Percentiles rank a stretch among this genome's conserved stretches.
Conservation (phyloP, 2,113 vertebrate species). For the Myotis brandtii region DNA sequence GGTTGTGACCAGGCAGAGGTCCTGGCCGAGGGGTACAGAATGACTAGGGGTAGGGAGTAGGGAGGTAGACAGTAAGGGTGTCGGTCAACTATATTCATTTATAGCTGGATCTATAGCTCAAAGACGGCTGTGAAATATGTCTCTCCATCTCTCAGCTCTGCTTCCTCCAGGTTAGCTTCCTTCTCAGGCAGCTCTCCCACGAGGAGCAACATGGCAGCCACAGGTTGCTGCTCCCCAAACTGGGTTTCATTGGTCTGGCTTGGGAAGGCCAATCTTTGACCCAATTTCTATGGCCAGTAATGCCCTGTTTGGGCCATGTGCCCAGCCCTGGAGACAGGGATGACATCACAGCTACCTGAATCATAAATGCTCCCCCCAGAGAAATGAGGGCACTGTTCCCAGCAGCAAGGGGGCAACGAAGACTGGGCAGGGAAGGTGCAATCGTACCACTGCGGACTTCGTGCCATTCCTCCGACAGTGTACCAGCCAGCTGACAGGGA, state of each 20-base stretch:
- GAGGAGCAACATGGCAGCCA: not conserved
- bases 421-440: not conserved
- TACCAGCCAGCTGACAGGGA: not conserved
- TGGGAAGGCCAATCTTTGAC: not conserved
- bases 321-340: not conserved
- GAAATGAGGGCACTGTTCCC: not conserved
- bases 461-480: not conserved
- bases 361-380: not conserved
- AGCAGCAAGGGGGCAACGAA: not conserved
- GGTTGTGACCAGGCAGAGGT: not conserved
- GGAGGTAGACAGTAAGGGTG: not conserved
- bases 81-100: not conserved
- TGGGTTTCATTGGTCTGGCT: not conserved
- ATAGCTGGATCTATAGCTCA: not conserved
- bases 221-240: not conserved
- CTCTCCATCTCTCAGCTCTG: not conserved
- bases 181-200: not conserved
- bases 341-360: not conserved
- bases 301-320: not conserved
- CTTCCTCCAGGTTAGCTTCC: not conserved
- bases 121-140: not conserved
- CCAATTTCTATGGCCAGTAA: not conserved
- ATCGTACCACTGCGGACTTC: not conserved
- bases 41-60: not conserved
- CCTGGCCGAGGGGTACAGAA: not conserved